phyloP scores from a whole-genome alignment of 1,140 invertebrate species.

The Coelopa frigida region DNA sequence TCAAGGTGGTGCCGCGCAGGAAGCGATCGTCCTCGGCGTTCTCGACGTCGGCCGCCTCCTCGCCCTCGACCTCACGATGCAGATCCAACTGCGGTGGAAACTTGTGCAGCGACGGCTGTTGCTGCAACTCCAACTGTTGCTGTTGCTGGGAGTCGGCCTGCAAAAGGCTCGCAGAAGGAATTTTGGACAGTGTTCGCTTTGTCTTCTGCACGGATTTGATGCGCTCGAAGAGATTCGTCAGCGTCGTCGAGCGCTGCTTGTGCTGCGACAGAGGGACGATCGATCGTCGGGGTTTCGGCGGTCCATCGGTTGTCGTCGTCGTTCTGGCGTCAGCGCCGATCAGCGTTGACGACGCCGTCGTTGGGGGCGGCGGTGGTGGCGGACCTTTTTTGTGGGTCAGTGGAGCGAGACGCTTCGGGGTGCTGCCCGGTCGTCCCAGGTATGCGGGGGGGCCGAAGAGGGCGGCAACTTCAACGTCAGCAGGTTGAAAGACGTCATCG shows the following conservation, averaged over 20 bases:
- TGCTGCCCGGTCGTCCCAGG: slow-evolving; percentile 17
- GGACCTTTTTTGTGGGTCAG: slow-evolving; percentile 24
- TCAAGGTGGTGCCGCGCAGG: slow-evolving; percentile 38
- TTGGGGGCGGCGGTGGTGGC: slow-evolving; percentile 16
- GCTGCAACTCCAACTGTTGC: background rate
- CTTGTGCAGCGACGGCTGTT: slow-evolving; percentile 17
- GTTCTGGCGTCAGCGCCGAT: too few species aligned
- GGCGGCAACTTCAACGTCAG: slow-evolving; percentile 16
- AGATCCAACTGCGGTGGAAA: slow-evolving; percentile 27
- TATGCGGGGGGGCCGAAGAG: too few species aligned
- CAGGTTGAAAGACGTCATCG: slow-evolving; percentile 26
- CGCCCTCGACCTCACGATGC: slow-evolving; percentile 12
- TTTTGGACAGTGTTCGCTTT: slow-evolving; percentile 12
- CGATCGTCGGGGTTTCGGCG: background rate
- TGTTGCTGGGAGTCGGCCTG: slow-evolving; percentile 9
- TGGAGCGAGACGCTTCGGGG: slow-evolving; percentile 25
- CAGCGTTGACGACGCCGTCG: background rate
- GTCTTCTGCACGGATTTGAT: slow-evolving; percentile 11
- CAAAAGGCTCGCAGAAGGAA: slow-evolving; percentile 22
- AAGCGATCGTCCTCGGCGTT: slow-evolving; percentile 21
- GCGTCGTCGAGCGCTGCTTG: slow-evolving; percentile 28
- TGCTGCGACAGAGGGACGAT: slow-evolving; percentile 4
- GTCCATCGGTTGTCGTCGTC: too few species aligned
- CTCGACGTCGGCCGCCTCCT: background rate
- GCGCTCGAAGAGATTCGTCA: slow-evolving; percentile 36